phyloP scores from a whole-genome alignment of 2,888 invertebrate genomes.

The Allophyes oxyacanthae region DNA sequence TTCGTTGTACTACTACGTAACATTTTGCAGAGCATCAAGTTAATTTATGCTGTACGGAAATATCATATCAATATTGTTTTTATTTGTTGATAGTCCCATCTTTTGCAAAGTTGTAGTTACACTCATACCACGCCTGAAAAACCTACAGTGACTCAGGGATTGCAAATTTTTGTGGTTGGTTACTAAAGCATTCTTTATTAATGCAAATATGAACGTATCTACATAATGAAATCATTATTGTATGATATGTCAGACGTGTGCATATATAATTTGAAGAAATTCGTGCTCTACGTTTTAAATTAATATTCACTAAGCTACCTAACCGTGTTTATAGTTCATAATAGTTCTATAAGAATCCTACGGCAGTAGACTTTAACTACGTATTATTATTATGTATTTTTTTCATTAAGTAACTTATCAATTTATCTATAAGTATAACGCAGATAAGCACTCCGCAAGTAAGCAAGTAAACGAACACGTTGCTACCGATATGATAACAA shows the following conservation, averaged over 20 bases:
- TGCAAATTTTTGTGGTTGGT: background rate
- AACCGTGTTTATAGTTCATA: background rate
- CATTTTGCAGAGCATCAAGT: conserved; percentile 32
- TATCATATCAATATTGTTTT: conserved; percentile 3
- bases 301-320: background rate
- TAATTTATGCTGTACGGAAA: conserved; percentile 29
- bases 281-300: background rate
- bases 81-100: too few relatives aligned
- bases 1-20: conserved; percentile 55
- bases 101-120: too few relatives aligned
- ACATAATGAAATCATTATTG: too few relatives aligned
- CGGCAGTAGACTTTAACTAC: too few relatives aligned
- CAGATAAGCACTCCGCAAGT: too few relatives aligned
- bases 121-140: background rate
- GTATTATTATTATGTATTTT: too few relatives aligned
- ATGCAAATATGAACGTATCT: too few relatives aligned
- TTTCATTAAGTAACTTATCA: too few relatives aligned
- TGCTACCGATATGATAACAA: conserved; percentile 49
- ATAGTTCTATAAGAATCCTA: background rate
- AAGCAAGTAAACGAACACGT: conserved; percentile 41
- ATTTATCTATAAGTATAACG: too few relatives aligned
- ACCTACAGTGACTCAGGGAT: background rate
- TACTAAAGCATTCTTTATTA: background rate
- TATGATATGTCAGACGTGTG: too few relatives aligned
- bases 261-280: background rate